Base-by-base conservation (phyloP, 37 sponge, comb jelly and placozoan species). In the Cliona cf. orientalis region DNA sequence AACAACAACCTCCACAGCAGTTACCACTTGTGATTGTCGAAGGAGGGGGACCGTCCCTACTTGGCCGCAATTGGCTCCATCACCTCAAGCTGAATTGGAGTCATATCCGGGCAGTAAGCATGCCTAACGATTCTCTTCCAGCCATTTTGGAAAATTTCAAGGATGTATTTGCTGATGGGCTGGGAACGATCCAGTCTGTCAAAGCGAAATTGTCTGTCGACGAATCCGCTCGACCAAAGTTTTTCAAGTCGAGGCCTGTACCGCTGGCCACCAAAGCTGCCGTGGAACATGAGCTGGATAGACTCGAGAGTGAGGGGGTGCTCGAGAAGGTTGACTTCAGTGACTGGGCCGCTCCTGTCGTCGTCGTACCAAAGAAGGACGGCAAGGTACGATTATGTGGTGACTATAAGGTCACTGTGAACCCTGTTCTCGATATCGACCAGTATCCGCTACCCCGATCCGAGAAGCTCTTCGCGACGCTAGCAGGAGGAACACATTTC, bases 261-360 rank as follows among this genome's bases (percentile, higher is more conserved):
- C 83, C 83, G n/a, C 72, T 46, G 37, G 72, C 73, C 45, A 40
- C 72, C n/a, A 56, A 28, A 39, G 25, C 63, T 45, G 29, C 26
- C 1, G 72, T 82, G 17, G 74, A 72, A 71, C 28, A 38, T 46
- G 73, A 82, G 38, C 61, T 82, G 3, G 42, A 60, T n/a, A 23
- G 83, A 25, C 62, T 82, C 28, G 83, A 82, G 65, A 61, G 58
- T 29, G 80, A 46, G 58, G 80, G 87, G 35, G 36, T 86, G 42
- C 36, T 86, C 29, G 68, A 60, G 22, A 62, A 2, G 6, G 80
- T 86, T 22, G 74, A 72, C 32, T 66, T 73, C 49, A 70, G 72
- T 44, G 82, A 87, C 32, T 87, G 88, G 88, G 88, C 81, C 53
- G 67, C 82, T 55, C 82, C 88, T 9, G 68, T 87, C 49, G 88